Percentiles rank a stretch among this genome's conserved stretches.
These are phyloP conservation scores for Aphidoletes aphidimyza DNA, from an alignment of 2,888 invertebrate genomes.

Conservation along the genomic window DNA sequence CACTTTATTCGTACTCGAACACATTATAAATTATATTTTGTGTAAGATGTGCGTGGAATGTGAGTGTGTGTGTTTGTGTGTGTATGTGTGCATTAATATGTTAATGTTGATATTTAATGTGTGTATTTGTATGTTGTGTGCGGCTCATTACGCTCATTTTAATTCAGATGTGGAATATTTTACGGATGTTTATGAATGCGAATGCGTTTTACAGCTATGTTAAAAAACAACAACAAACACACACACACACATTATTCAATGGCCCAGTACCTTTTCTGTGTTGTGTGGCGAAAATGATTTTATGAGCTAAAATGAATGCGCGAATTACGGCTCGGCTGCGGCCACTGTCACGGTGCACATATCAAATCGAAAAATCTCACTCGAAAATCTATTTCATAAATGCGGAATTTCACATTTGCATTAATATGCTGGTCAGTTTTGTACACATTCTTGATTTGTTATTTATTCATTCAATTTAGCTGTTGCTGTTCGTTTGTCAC, in stretches of 20 bases:
- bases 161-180: constrained; percentile 43
- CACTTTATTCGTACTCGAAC: constrained; percentile 3
- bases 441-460: not conserved
- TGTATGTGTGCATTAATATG: too few relatives aligned
- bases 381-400: constrained; percentile 42
- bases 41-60: not conserved
- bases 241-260: too few relatives aligned
- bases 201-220: constrained; percentile 35
- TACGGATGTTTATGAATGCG: constrained; percentile 1
- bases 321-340: too few relatives aligned
- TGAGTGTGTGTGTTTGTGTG: too few relatives aligned
- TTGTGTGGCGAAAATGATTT: too few relatives aligned
- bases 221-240: too few relatives aligned
- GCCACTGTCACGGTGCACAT: too few relatives aligned
- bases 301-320: too few relatives aligned
- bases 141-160: constrained; percentile 39
- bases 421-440: constrained; percentile 27
- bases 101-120: not conserved
- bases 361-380: constrained; percentile 5
- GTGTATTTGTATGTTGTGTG: not conserved
- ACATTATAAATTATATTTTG: constrained; percentile 20
- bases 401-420: not conserved
- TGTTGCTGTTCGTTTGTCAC: too few relatives aligned
- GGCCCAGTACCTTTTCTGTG: too few relatives aligned
- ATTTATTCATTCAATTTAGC: not conserved